Evolutionary conservation across 1,140 invertebrate species (phyloP), one percentile per base, ranked within the genome.

Genomic region (Phymorhynchus buccinoides): DNA sequence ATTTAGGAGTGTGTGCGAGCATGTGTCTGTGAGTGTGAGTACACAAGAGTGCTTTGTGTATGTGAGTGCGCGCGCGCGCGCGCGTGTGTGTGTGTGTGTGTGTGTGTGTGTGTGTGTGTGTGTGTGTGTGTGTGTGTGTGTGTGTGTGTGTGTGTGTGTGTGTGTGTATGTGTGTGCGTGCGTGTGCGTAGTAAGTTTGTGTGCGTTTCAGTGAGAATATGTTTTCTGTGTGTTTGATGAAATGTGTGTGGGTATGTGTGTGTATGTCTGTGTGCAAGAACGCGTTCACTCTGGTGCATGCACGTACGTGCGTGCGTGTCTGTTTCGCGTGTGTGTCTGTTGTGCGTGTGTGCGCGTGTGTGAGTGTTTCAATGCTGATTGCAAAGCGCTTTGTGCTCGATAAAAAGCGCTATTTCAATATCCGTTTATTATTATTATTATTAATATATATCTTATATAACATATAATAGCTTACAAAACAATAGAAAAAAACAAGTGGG

Each of bases 341-440:
- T n/a, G 39, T 42, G 77, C 44, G 39, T 79, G 77, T 79, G 44
- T 79, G 77, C 9, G n/a, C 35, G 1, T n/a, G 35, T 73, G 68
- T 73, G 35, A 32, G 35, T 73, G n/a, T 73, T n/a, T n/a, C n/a
- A n/a, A n/a, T n/a, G n/a, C n/a, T n/a, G n/a, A n/a, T n/a, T n/a
- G n/a, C n/a, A n/a, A n/a, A n/a, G n/a, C n/a, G n/a, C n/a, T n/a
- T n/a, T n/a, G n/a, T n/a, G n/a, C n/a, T n/a, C n/a, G n/a, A n/a
- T n/a, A n/a, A n/a, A n/a, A n/a, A n/a, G n/a, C n/a, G n/a, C n/a
- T n/a, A n/a, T n/a, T n/a, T n/a, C n/a, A n/a, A n/a, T n/a, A n/a
- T n/a, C n/a, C n/a, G n/a, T n/a, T n/a, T n/a, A n/a, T n/a, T n/a
- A n/a, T n/a, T n/a, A n/a, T n/a, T n/a, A n/a, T n/a, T n/a, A n/a